Evolutionary conservation across 2,888 invertebrate genomes (phyloP).

Genomic region (Eupithecia centaureata): DNA sequence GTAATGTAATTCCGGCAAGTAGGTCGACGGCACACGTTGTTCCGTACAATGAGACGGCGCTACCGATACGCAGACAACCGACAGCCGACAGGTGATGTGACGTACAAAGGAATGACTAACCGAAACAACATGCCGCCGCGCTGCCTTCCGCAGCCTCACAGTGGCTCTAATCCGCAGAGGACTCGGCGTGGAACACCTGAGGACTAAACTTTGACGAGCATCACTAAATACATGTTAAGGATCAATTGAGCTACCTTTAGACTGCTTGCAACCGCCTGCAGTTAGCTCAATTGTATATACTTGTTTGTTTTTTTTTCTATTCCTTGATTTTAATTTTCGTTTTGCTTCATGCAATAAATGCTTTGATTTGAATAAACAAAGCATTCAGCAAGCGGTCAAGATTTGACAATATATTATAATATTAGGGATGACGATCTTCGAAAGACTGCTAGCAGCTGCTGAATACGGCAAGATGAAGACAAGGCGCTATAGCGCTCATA

Average conservation of each 20-base stretch:
- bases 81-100: not conserved
- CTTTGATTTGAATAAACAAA: too few species aligned
- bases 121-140: not conserved
- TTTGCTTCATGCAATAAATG: too few species aligned
- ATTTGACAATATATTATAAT: too few species aligned
- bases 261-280: too few species aligned
- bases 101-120: conserved; percentile 3
- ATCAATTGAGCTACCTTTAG: not conserved
- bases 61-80: not conserved
- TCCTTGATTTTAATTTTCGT: too few species aligned
- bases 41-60: conserved; percentile 1
- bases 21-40: not conserved
- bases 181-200: not conserved
- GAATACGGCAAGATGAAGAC: too few species aligned
- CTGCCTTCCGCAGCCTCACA: not conserved
- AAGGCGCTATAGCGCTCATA: too few species aligned
- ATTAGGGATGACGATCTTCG: too few species aligned
- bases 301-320: too few species aligned
- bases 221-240: not conserved
- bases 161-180: not conserved
- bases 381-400: too few species aligned
- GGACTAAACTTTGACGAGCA: not conserved
- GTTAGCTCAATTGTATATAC: too few species aligned
- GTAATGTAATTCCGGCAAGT: not conserved
- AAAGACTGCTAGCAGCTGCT: too few species aligned